Conservation (phyloP, 2,113 vertebrate genomes). For the Zosterops hypoxanthus region DNA sequence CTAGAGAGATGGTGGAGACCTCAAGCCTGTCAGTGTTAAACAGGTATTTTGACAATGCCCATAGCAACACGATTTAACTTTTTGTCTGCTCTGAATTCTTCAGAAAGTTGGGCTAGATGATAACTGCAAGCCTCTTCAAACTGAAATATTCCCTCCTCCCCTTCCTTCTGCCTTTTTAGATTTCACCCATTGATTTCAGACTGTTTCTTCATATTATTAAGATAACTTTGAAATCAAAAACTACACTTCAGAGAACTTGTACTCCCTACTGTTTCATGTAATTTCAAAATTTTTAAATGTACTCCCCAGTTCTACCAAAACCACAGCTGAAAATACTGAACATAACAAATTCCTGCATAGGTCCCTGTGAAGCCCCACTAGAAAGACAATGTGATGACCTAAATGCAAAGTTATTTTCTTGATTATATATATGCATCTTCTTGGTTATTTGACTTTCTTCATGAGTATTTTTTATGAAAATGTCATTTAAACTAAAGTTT, state of each 20-base stretch:
- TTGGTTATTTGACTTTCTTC: background rate
- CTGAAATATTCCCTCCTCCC: background rate
- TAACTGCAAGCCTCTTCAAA: fast-evolving
- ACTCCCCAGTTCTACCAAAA: background rate
- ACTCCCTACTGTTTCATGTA: background rate
- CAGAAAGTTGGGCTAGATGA: background rate
- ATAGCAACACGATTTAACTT: background rate
- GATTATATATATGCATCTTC: background rate
- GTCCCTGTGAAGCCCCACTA: background rate
- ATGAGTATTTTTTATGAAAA: background rate
- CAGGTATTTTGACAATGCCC: background rate
- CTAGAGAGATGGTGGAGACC: fast-evolving
- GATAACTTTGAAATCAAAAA: background rate
- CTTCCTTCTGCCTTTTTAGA: background rate
- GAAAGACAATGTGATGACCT: background rate
- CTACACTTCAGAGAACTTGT: background rate
- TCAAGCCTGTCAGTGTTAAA: background rate
- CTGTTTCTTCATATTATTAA: background rate
- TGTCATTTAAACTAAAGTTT: background rate
- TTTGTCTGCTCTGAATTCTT: background rate
- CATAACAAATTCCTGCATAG: background rate
- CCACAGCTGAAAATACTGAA: background rate
- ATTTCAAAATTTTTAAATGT: background rate
- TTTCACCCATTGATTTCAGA: background rate
- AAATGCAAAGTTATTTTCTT: background rate